These are phyloP conservation scores for Axinella damicornis DNA, from an alignment of 37 sponge, comb jelly and placozoan genomes.

Conservation along the genomic window DNA sequence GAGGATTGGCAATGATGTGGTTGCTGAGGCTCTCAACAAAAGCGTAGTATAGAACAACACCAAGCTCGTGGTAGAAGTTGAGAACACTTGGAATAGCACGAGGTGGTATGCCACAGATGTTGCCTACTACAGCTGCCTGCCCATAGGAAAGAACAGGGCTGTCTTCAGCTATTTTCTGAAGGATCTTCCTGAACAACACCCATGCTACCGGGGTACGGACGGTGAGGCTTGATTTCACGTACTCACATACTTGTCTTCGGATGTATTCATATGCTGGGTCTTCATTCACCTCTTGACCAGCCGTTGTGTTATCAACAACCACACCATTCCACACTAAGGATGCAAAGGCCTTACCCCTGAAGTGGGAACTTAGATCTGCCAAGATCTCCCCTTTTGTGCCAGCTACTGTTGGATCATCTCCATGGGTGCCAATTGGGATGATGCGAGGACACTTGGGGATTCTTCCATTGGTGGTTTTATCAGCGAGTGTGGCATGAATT, in stretches of 20 bases:
- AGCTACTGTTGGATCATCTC: constrained; percentile 24
- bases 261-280: constrained; percentile 32
- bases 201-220: constrained; percentile 53
- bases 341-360: constrained; percentile 24
- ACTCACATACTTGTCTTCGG: constrained; percentile 2
- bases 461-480: no score
- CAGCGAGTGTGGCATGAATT: constrained; percentile 30
- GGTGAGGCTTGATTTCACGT: constrained; percentile 8
- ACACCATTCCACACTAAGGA: neutral
- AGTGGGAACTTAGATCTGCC: neutral
- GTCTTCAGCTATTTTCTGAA: constrained; percentile 22
- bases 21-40: constrained; percentile 3
- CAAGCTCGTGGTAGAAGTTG: constrained; percentile 66
- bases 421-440: constrained; percentile 47
- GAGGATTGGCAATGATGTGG: constrained; percentile 44
- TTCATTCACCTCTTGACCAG: constrained; percentile 56
- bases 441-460: constrained; percentile 32
- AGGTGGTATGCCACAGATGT: constrained; percentile 11
- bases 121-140: constrained; percentile 17
- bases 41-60: constrained; percentile 44
- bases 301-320: constrained; percentile 64
- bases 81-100: constrained; percentile 47
- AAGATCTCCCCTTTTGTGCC: neutral
- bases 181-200: constrained; percentile 51
- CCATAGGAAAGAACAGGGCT: constrained; percentile 3